Conservation (phyloP, 2,888 invertebrate species). For the Agrochola circellaris region DNA sequence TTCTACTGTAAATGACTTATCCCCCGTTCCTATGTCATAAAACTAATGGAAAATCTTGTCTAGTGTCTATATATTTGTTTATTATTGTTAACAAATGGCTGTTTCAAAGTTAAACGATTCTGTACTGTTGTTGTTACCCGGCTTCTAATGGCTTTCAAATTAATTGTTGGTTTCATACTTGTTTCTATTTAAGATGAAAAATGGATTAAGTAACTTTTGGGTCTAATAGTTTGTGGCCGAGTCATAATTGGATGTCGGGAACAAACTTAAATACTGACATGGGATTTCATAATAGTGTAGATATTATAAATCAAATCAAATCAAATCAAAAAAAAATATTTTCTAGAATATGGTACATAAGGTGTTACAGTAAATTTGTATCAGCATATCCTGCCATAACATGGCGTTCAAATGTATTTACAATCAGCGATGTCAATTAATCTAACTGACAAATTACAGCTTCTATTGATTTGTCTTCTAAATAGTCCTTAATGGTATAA, state of each 20-base stretch:
- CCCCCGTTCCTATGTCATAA: conserved; percentile 1
- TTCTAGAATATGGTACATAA: no score
- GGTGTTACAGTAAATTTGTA: no score
- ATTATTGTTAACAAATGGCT: not conserved
- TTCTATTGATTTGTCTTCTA: no score
- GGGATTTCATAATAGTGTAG: not conserved
- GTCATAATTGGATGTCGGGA: conserved; percentile 13
- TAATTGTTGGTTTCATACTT: conserved; percentile 24
- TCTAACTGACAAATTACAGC: no score
- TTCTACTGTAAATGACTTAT: not conserved
- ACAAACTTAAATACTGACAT: not conserved
- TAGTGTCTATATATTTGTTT: not conserved
- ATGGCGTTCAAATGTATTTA: no score
- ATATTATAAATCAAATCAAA: no score
- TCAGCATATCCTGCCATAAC: no score
- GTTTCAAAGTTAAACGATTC: conserved; percentile 36
- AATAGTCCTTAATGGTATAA: no score
- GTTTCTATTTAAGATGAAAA: conserved; percentile 43
- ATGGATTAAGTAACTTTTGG: conserved; percentile 47
- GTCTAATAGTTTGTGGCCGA: conserved; percentile 8
- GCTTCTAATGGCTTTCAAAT: conserved; percentile 49
- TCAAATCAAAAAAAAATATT: no score
- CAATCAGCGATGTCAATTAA: no score
- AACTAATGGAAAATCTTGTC: conserved; percentile 29
- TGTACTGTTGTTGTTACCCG: conserved; percentile 8